phyloP scores from a whole-genome alignment of 2,797 vertebrate genomes.

The Pseudocheirus occidentalis region DNA sequence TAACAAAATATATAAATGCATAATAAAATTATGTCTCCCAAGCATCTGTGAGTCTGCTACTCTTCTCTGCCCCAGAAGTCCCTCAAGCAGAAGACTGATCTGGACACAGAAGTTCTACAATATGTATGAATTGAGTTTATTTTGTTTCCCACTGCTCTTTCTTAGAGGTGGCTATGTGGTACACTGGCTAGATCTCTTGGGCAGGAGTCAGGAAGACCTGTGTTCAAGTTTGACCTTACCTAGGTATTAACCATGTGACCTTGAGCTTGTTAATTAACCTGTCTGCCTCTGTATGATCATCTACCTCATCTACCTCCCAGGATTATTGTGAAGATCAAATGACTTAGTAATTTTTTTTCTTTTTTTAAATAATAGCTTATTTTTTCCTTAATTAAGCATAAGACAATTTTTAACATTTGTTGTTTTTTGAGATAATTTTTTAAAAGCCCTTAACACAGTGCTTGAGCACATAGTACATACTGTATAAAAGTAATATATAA shows the following conservation, averaged over 20 bases:
- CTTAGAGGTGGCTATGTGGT: background rate
- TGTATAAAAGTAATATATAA: background rate
- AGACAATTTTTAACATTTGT: background rate
- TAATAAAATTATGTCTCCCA: background rate
- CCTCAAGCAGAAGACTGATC: background rate
- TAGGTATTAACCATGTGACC: background rate
- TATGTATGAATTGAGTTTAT: too few relatives aligned
- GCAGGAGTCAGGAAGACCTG: background rate
- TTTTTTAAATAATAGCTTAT: background rate
- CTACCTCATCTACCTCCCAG: background rate
- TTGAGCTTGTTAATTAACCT: background rate
- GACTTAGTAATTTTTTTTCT: background rate
- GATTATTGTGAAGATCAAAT: background rate
- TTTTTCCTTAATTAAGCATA: background rate
- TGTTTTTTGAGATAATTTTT: background rate
- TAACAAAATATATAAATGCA: background rate
- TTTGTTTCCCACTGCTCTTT: background rate
- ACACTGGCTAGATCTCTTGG: background rate
- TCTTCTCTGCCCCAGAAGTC: background rate
- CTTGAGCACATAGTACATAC: background rate
- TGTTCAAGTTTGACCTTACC: background rate
- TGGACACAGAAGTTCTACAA: background rate
- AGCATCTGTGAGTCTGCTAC: background rate
- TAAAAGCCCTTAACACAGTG: background rate
- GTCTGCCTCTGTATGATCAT: background rate